phyloP scores from a whole-genome alignment of 1,140 invertebrate genomes.

The Ceratina calcarata region DNA sequence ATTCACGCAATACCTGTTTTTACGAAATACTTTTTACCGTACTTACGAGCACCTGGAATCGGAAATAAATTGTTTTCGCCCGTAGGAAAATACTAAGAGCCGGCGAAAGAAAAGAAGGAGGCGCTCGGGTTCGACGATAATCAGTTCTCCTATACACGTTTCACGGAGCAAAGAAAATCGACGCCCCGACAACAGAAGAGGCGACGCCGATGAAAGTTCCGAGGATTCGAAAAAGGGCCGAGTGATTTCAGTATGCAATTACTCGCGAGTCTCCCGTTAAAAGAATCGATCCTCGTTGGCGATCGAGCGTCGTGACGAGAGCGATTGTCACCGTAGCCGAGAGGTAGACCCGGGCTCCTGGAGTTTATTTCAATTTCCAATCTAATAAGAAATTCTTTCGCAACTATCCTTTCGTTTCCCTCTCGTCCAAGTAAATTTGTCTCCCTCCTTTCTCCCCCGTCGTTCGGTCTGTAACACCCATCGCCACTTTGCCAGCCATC shows the following conservation, averaged over 20 bases:
- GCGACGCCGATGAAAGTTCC: neutral
- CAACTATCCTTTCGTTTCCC: conserved; percentile 55
- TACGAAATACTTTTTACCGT: too few species aligned
- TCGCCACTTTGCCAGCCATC: conserved; percentile 41
- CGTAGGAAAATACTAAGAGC: too few species aligned
- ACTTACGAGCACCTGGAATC: too few species aligned
- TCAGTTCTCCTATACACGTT: neutral
- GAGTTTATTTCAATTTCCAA: conserved; percentile 73
- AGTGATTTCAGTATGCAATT: conserved; percentile 38
- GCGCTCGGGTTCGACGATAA: neutral
- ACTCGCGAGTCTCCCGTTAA: conserved; percentile 4
- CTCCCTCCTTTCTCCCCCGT: conserved; percentile 42
- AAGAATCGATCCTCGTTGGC: conserved; percentile 30
- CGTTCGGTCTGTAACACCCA: conserved; percentile 47
- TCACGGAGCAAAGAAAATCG: neutral
- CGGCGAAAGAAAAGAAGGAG: neutral
- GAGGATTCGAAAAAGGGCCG: neutral
- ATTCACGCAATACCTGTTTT: too few species aligned
- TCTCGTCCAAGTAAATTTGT: conserved; percentile 43
- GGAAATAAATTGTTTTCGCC: too few species aligned
- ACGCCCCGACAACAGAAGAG: neutral
- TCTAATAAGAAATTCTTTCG: conserved; percentile 75
- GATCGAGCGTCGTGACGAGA: conserved; percentile 17
- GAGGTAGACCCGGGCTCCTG: conserved; percentile 24
- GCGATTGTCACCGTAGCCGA: conserved; percentile 37